These are phyloP conservation scores for Nematopogon swammerdamellus DNA, from an alignment of 2,888 invertebrate genomes.

Conservation along the genomic window DNA sequence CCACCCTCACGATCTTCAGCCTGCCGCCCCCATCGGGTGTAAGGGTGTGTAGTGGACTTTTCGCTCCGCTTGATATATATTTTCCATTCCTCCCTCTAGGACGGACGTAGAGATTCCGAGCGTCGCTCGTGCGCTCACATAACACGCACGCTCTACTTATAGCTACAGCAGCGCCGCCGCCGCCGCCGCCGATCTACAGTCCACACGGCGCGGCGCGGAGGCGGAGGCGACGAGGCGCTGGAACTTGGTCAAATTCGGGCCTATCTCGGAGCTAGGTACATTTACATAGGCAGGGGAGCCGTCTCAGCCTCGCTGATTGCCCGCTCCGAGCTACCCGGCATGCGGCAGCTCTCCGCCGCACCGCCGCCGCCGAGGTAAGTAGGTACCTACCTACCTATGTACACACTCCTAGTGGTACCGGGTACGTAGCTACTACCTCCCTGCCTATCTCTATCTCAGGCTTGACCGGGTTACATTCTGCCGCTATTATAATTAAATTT, in stretches of 20 bases:
- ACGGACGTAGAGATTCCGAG: neutral
- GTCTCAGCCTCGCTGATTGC: neutral
- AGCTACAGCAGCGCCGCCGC: neutral
- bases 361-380: no score
- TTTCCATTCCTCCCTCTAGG: slow-evolving; percentile 42
- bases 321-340: neutral
- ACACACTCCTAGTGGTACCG: no score
- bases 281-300: neutral
- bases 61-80: slow-evolving; percentile 53
- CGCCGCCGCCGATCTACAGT: neutral
- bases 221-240: no score
- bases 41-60: slow-evolving; percentile 50
- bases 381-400: no score
- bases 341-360: neutral
- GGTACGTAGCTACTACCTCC: no score
- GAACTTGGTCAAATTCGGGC: slow-evolving; percentile 29
- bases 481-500: no score
- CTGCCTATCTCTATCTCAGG: no score
- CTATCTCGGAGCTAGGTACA: neutral
- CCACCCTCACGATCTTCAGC: slow-evolving; percentile 4
- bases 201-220: neutral
- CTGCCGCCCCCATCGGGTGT: neutral
- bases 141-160: neutral
- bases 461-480: no score
- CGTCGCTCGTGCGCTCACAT: slow-evolving; percentile 34